Conservation (phyloP, 2,888 invertebrate species). For the Beris morrisii region DNA sequence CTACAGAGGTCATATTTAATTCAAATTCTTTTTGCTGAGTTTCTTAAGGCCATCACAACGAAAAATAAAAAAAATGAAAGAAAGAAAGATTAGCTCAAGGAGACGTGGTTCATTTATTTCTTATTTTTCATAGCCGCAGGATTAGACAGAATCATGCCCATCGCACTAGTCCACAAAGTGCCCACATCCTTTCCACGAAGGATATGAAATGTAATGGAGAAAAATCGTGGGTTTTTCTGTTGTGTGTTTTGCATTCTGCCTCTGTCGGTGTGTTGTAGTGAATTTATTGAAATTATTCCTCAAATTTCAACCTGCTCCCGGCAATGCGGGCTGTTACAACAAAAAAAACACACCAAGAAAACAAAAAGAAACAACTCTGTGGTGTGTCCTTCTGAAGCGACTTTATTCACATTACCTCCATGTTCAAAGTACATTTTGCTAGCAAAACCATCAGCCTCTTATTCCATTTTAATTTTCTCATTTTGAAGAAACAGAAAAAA, state of each 20-base stretch:
- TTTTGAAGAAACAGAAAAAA: slow-evolving; percentile 12
- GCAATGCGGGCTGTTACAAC: slow-evolving; percentile 10
- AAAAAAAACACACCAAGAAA: not conserved
- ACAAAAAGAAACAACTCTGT: not conserved
- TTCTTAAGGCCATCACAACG: not conserved
- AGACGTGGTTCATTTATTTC: slow-evolving; percentile 8
- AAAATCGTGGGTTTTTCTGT: not conserved
- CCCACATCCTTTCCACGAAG: not conserved
- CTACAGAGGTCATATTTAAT: slow-evolving; percentile 27
- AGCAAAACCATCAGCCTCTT: slow-evolving; percentile 19
- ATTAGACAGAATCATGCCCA: slow-evolving; percentile 18
- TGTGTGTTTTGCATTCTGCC: not conserved
- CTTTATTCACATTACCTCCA: slow-evolving; percentile 3
- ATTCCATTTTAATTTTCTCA: slow-evolving; percentile 22
- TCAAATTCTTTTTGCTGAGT: slow-evolving; percentile 11
- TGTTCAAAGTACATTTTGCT: not conserved
- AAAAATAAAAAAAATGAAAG: not conserved
- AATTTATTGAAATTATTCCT: slow-evolving; percentile 20
- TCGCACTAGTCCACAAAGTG: not conserved
- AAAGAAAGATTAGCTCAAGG: slow-evolving; percentile 1
- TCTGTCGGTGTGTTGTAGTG: not conserved
- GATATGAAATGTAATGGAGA: slow-evolving; percentile 1
- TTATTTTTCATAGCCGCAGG: slow-evolving; percentile 20
- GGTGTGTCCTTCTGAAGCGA: slow-evolving; percentile 11
- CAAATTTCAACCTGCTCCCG: slow-evolving; percentile 19